Evolutionary conservation across 53 echinoderm and acorn worm genomes (phyloP), one percentile per base, ranked within the genome.

Genomic region (Patiria pectinifera): DNA sequence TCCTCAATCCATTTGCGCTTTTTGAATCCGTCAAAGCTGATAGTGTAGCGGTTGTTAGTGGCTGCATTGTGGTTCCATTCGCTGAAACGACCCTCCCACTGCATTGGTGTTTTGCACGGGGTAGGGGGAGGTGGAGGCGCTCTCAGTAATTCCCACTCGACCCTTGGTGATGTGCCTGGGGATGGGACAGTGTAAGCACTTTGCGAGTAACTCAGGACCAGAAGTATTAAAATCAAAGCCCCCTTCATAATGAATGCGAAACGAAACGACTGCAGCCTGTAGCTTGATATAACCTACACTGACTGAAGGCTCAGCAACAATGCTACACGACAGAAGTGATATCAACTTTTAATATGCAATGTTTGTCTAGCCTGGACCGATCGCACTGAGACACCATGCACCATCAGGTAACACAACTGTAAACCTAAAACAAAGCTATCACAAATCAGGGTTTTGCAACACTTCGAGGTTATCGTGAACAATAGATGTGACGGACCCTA

Each of bases 71-170:
- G 97, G 76, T 97, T 92, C 96, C 96, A 97, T 71, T 97, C 97
- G 76, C 96, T 97, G 63, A 94, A 92, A 26, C 97, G 91, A 2
- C 97, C 97, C 93, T 97, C 97, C 97, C 97, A 97, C 71, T 95
- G 95, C 24, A 46, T 3, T 2, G 92, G 74, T 0, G 97, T 95
- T 0, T 79, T 74, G 48, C 97, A 97, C 1, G 95, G 97, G 0
- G 69, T 60, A 11, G 88, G 45, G 2, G 49, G 11, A 14, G 15
- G 45, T 3, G 18, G 47, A 78, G 35, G 35, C 35, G 7, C 53
- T 53, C 35, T 76, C 3, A 23, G 26, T n/a, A 76, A 26, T 12
- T 3, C 59, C n/a, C 16, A 44, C 4, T 0, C 35, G 35, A 35
- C 35, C 0, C 35, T 15, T 35, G 70, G 53, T 53, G 53, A 6